phyloP scores from a whole-genome alignment of 2,888 invertebrate species.

The Acleris laterana region DNA sequence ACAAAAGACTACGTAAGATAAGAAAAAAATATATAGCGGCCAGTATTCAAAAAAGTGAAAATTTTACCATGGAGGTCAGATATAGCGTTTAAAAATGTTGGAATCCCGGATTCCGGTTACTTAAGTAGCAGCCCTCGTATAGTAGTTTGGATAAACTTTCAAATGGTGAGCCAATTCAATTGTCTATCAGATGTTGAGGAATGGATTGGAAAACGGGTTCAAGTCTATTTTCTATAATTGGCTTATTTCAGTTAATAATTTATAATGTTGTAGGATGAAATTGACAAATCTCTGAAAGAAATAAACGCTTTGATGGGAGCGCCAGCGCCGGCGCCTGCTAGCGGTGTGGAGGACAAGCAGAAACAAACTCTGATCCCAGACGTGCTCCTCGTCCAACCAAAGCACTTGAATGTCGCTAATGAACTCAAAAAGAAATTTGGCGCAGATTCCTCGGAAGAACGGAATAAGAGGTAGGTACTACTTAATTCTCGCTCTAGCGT shows the following conservation, averaged over 20 bases:
- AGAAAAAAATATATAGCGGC: too few relatives aligned
- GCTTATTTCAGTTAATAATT: not conserved
- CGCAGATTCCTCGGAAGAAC: conserved; percentile 46
- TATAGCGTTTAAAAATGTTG: too few relatives aligned
- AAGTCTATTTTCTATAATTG: not conserved
- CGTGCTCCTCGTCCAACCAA: conserved; percentile 45
- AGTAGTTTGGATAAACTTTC: too few relatives aligned
- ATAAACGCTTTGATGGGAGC: conserved; percentile 61
- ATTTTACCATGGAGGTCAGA: too few relatives aligned
- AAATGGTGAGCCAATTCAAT: too few relatives aligned
- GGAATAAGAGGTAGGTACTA: conserved; percentile 30
- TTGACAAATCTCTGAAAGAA: conserved; percentile 58
- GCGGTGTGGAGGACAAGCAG: not conserved
- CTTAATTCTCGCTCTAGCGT: not conserved
- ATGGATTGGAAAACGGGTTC: too few relatives aligned
- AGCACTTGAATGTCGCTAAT: conserved; percentile 49
- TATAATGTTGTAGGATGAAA: conserved; percentile 57
- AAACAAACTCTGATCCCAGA: conserved; percentile 22
- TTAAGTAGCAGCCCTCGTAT: too few relatives aligned
- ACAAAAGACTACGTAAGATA: too few relatives aligned
- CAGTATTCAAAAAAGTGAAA: too few relatives aligned
- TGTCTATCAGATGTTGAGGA: too few relatives aligned
- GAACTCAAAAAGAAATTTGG: conserved; percentile 57
- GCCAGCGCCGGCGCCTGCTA: conserved; percentile 41
- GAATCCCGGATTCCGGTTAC: too few relatives aligned